Conservation (phyloP, 2,113 vertebrate species). For the Proterorhinus semilunaris region DNA sequence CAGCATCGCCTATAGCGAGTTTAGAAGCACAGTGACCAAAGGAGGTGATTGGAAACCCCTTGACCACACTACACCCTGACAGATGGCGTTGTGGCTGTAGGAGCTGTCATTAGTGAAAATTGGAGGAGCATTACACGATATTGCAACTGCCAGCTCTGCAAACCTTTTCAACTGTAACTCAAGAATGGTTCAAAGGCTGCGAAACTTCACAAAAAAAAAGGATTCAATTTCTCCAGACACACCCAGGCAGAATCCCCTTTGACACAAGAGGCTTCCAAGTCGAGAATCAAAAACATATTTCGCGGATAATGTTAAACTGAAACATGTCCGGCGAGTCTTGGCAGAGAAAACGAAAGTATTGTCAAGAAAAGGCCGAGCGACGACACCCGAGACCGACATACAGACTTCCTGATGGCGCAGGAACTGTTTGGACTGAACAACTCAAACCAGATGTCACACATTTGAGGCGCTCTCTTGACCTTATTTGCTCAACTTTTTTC, state of each 20-base stretch:
- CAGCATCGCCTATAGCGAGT: background rate
- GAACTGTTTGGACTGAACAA: conserved; percentile 52
- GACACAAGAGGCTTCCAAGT: conserved; percentile 13
- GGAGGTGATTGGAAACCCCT: background rate
- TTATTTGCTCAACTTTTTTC: no score
- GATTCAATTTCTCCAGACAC: background rate
- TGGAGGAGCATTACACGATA: conserved; percentile 2
- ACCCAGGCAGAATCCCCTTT: conserved; percentile 9
- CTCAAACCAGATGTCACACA: conserved; percentile 73
- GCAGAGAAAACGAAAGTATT: conserved; percentile 55
- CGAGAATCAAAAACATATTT: conserved; percentile 9
- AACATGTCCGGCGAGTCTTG: conserved; percentile 47
- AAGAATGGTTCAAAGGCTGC: conserved; percentile 13
- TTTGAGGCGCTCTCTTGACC: conserved; percentile 24
- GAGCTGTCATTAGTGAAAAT: conserved; percentile 18
- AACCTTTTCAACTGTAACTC: conserved; percentile 12
- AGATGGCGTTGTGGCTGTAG: conserved; percentile 44
- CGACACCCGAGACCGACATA: conserved; percentile 65
- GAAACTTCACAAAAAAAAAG: conserved; percentile 7
- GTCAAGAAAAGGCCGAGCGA: conserved; percentile 38
- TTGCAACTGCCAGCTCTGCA: background rate
- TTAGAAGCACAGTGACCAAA: background rate
- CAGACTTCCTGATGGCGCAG: conserved; percentile 51
- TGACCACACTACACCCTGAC: conserved; percentile 28
- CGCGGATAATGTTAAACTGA: conserved; percentile 38